Evolutionary conservation across 2,797 vertebrate species (phyloP).

Genomic region (Gymnothorax reevesii): DNA sequence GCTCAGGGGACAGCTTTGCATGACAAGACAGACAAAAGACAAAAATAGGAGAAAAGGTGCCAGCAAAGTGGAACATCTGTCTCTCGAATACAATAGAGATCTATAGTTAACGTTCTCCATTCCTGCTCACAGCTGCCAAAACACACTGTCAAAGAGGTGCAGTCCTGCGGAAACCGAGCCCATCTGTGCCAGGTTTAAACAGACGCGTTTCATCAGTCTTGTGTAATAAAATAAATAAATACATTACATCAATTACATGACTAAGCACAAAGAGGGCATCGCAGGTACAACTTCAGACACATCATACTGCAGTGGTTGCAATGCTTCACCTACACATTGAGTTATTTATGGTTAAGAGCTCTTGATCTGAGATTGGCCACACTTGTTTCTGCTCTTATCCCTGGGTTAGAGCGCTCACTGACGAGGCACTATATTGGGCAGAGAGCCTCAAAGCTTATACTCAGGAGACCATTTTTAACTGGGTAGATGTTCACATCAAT

Average conservation of each 20-base stretch:
- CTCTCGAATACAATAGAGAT: not conserved
- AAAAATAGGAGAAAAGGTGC: not conserved
- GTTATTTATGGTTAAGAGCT: conserved; percentile 3
- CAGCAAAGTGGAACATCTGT: conserved; percentile 10
- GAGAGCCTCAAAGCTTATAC: not conserved
- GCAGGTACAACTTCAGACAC: not conserved
- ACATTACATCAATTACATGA: not conserved
- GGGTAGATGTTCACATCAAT: not conserved
- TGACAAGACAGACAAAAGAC: not conserved
- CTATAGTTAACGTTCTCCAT: not conserved
- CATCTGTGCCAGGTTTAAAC: not conserved
- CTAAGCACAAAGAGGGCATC: not conserved
- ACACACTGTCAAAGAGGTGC: not conserved
- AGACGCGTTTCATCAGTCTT: not conserved
- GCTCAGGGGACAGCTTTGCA: not conserved
- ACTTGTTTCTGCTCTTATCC: not conserved
- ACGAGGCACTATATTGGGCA: not conserved
- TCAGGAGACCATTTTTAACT: not conserved
- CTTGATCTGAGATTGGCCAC: not conserved
- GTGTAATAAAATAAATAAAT: conserved; percentile 7
- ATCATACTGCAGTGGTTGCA: not conserved
- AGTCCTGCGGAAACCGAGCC: not conserved
- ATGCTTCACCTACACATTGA: not conserved
- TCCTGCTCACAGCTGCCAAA: conserved; percentile 2
- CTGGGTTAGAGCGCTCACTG: not conserved